phyloP scores from a whole-genome alignment of 2,797 vertebrate genomes.

The Aldrovandia affinis region DNA sequence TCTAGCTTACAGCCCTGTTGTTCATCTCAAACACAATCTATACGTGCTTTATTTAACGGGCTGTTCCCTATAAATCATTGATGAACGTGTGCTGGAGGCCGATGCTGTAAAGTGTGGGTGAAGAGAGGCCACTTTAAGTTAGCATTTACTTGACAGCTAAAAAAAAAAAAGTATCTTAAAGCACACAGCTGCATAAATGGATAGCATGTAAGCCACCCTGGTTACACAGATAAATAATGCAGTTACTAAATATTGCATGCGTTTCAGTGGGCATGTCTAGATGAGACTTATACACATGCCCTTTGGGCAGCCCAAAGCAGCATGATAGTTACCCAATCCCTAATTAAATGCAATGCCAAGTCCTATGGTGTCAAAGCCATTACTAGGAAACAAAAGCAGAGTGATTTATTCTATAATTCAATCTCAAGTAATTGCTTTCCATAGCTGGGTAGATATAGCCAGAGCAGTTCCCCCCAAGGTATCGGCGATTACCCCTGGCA shows the following conservation, averaged over 20 bases:
- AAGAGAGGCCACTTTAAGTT: neutral
- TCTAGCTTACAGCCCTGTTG: neutral
- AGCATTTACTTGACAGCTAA: neutral
- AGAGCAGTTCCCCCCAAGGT: neutral
- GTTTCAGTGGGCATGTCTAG: neutral
- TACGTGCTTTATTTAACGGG: too few species aligned
- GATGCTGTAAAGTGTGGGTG: neutral
- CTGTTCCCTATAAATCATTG: slow-evolving; percentile 8
- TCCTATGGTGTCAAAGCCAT: neutral
- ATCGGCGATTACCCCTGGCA: too few species aligned
- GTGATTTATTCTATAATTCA: neutral
- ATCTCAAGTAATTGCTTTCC: neutral
- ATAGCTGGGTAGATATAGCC: neutral
- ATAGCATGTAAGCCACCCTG: neutral
- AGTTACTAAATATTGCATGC: neutral
- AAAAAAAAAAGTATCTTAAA: neutral
- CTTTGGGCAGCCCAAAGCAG: neutral
- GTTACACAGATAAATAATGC: neutral
- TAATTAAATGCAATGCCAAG: slow-evolving; percentile 4
- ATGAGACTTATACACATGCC: neutral
- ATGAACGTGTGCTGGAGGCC: neutral
- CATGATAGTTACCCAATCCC: neutral
- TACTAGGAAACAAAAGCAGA: neutral
- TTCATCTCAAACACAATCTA: neutral
- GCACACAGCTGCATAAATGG: neutral